Conservation (phyloP, 1,140 invertebrate genomes). For the Musca vetustissima region DNA sequence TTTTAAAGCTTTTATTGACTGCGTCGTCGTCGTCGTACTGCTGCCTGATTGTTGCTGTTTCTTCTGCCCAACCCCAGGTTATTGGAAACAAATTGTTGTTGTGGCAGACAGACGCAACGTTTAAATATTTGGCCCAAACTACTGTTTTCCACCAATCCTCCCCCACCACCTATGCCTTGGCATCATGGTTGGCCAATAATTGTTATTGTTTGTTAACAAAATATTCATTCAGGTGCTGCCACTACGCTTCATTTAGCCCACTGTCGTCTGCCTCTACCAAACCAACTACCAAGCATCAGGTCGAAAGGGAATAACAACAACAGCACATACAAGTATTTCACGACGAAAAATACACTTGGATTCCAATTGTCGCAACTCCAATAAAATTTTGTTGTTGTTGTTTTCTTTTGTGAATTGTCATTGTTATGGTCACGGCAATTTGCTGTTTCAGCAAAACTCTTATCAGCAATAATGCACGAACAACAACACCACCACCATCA, state of each 20-base stretch:
- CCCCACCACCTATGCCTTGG: not conserved
- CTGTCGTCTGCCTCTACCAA: too few species aligned
- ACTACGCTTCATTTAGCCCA: conserved; percentile 7
- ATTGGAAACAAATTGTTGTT: not conserved
- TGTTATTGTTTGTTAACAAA: not conserved
- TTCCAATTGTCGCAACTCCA: not conserved
- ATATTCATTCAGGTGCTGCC: conserved; percentile 14
- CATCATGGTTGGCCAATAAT: not conserved
- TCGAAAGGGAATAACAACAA: not conserved
- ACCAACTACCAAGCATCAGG: not conserved
- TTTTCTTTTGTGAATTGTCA: not conserved
- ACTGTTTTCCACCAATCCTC: not conserved
- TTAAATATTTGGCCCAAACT: not conserved
- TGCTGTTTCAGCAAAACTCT: not conserved
- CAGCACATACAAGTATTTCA: not conserved
- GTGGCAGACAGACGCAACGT: not conserved
- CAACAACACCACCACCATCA: not conserved
- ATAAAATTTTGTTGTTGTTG: not conserved
- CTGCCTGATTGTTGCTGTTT: too few species aligned
- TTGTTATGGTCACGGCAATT: not conserved
- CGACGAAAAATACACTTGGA: not conserved
- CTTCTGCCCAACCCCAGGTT: not conserved
- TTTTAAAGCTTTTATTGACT: too few species aligned
- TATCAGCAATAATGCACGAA: not conserved
- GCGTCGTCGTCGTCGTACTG: too few species aligned